These are phyloP conservation scores for Nothocercus nigrocapillus DNA, from an alignment of 2,113 vertebrate genomes.

Conservation along the genomic window DNA sequence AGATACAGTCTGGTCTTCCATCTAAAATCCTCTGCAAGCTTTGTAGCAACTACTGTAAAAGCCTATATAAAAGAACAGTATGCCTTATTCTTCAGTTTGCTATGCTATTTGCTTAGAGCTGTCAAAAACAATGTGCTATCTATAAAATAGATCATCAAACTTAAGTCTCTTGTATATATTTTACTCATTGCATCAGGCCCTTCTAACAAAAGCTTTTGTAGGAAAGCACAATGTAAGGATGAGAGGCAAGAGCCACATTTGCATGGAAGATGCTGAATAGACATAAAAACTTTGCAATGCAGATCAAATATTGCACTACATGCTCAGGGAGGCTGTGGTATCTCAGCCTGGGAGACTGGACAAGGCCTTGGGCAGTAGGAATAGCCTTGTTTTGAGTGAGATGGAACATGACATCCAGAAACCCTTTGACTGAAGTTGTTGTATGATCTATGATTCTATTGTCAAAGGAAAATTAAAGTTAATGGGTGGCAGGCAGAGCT, in stretches of 20 bases:
- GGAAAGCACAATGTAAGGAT: neutral
- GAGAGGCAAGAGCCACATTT: neutral
- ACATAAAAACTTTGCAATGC: neutral
- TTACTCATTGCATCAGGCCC: neutral
- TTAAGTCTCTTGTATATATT: neutral
- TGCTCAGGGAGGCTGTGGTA: neutral
- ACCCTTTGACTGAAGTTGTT: neutral
- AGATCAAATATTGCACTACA: neutral
- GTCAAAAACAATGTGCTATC: neutral
- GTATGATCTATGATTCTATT: neutral
- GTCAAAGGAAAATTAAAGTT: neutral
- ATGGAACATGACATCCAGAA: neutral
- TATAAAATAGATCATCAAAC: neutral
- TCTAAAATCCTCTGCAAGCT: neutral
- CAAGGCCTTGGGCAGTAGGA: neutral
- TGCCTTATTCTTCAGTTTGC: neutral
- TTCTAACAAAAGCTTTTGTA: neutral
- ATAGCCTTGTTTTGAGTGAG: neutral
- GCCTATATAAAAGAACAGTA: neutral
- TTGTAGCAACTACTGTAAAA: neutral
- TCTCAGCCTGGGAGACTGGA: neutral
- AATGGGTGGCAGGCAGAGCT: neutral
- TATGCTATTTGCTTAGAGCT: neutral
- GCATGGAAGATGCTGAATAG: neutral
- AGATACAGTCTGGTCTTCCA: neutral